Percentiles rank a stretch among this genome's conserved stretches.
These are phyloP conservation scores for Brachionus rubens DNA, from an alignment of 1,140 invertebrate genomes.

Conservation along the genomic window DNA sequence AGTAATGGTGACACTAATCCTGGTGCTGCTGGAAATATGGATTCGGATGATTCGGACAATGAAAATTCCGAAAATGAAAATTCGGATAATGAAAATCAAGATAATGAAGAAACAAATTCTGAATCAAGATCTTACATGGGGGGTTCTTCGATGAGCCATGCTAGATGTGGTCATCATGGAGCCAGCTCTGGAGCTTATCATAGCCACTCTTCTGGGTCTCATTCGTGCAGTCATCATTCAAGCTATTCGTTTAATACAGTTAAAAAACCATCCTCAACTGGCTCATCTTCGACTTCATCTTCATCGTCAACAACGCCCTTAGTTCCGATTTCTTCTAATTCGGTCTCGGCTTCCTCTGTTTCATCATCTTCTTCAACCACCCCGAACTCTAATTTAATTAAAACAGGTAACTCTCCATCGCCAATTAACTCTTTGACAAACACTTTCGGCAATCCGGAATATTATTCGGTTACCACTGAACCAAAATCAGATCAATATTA, in stretches of 20 bases:
- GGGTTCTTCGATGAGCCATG: background rate
- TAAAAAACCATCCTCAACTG: background rate
- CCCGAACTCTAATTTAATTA: background rate
- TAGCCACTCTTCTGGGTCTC: background rate
- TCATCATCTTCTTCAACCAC: conserved; percentile 10
- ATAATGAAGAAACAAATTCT: background rate
- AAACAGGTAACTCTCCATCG: background rate
- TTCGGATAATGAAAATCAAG: background rate
- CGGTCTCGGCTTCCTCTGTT: background rate
- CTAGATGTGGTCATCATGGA: conserved; percentile 31
- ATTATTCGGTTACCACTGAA: background rate
- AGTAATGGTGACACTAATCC: conserved; percentile 3
- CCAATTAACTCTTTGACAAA: background rate
- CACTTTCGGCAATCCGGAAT: background rate
- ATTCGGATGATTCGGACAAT: conserved; percentile 34
- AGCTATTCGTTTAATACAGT: background rate
- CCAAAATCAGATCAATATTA: background rate
- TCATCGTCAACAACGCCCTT: background rate
- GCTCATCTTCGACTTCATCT: background rate
- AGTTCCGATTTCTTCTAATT: background rate
- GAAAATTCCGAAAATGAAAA: conserved; percentile 12
- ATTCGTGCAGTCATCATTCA: conserved; percentile 38
- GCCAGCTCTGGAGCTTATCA: background rate
- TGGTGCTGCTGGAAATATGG: background rate
- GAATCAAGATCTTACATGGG: background rate